Percentiles rank a stretch among this genome's conserved stretches.
Conservation (phyloP, 2,797 vertebrate genomes). For the Mallotus villosus region DNA sequence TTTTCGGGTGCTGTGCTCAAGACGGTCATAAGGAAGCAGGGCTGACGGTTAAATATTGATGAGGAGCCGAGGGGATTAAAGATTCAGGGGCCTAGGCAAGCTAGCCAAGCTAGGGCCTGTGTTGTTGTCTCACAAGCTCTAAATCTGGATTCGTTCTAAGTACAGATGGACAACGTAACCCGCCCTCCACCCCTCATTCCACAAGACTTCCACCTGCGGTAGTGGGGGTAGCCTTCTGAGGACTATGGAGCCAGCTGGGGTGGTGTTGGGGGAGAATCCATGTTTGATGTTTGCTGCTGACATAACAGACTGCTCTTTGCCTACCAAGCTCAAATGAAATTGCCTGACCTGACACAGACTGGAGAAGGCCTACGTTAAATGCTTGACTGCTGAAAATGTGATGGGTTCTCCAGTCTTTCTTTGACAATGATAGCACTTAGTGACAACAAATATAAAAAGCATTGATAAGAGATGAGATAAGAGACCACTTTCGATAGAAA, state of each 20-base stretch:
- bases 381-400: neutral
- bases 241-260: too few species aligned
- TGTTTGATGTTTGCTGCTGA: neutral
- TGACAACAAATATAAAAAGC: too few species aligned
- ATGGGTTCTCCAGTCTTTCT: neutral
- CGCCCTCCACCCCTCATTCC: conserved; percentile 2
- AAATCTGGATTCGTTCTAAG: conserved; percentile 32
- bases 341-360: neutral
- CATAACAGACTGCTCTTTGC: neutral
- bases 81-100: conserved; percentile 39
- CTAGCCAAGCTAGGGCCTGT: conserved; percentile 15
- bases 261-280: neutral
- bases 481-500: neutral
- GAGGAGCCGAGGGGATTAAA: conserved; percentile 45
- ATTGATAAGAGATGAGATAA: too few species aligned
- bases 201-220: neutral
- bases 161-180: conserved; percentile 12
- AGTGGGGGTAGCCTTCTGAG: neutral
- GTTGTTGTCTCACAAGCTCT: conserved; percentile 17
- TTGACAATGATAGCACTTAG: neutral
- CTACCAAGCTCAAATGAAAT: conserved; percentile 13
- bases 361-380: neutral
- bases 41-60: conserved; percentile 56
- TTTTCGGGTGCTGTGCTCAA: conserved; percentile 14
- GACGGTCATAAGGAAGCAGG: conserved; percentile 31